Conservation (phyloP, 2,113 vertebrate species). For the Sterrhoptilus dennistouni region DNA sequence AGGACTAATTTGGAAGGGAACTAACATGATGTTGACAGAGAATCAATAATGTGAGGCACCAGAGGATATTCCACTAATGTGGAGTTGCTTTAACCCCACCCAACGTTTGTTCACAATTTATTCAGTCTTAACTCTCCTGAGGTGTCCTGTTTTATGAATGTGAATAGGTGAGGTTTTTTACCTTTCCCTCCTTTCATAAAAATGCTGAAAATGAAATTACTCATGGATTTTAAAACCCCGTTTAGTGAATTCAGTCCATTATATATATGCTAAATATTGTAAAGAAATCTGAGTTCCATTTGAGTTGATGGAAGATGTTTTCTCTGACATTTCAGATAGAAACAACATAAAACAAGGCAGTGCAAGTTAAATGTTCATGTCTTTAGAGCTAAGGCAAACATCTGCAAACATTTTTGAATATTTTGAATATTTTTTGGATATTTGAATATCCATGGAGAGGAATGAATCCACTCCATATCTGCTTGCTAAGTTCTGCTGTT, state of each 20-base stretch:
- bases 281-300: not conserved
- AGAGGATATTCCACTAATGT: constrained; percentile 36
- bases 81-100: constrained; percentile 38
- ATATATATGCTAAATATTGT: not conserved
- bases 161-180: not conserved
- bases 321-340: not conserved
- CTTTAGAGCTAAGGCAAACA: not conserved
- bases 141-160: not conserved
- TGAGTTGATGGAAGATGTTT: not conserved
- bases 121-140: not conserved
- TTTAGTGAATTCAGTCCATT: not conserved
- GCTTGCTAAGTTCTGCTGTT: not conserved
- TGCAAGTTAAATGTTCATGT: not conserved
- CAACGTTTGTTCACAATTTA: not conserved
- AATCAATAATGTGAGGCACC: constrained; percentile 67
- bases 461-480: not conserved
- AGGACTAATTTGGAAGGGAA: constrained; percentile 71
- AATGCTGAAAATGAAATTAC: not conserved
- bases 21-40: constrained; percentile 59
- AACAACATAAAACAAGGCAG: not conserved
- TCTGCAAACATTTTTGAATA: not conserved
- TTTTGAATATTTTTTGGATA: no score
- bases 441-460: not conserved
- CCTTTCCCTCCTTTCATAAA: not conserved
- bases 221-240: not conserved